Percentiles rank a stretch among this genome's conserved stretches.
These are phyloP conservation scores for Clavelina lepadiformis DNA, from an alignment of 23 tunicate genomes.

Conservation along the genomic window DNA sequence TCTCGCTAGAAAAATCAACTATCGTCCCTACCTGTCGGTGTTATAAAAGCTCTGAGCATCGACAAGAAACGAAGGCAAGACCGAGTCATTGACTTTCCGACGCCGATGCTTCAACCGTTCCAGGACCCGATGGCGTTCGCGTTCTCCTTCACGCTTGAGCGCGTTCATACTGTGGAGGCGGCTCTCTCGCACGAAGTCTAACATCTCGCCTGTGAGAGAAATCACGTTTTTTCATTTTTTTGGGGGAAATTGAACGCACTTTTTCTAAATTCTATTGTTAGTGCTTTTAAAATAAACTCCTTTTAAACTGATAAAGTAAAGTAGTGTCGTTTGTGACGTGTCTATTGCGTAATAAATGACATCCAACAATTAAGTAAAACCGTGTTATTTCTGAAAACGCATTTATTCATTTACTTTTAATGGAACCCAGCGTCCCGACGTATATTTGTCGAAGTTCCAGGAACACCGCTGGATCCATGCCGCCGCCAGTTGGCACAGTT, in stretches of 20 bases:
- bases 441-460: slow-evolving; percentile 38
- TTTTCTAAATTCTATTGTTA: no score
- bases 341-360: no score
- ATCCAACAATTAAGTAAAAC: no score
- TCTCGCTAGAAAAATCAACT: no score
- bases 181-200: slow-evolving; percentile 41
- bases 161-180: slow-evolving; percentile 47
- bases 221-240: no score
- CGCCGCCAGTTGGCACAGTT: neutral
- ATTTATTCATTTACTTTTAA: slow-evolving; percentile 57
- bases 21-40: neutral
- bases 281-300: no score
- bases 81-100: slow-evolving; percentile 5
- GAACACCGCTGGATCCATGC: slow-evolving; percentile 16
- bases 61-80: slow-evolving; percentile 21
- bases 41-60: neutral
- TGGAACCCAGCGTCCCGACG: slow-evolving; percentile 28
- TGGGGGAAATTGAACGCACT: no score
- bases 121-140: slow-evolving; percentile 29
- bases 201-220: slow-evolving; percentile 56
- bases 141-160: slow-evolving; percentile 43
- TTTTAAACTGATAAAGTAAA: no score
- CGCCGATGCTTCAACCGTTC: slow-evolving; percentile 3
- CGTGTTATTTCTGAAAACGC: no score
- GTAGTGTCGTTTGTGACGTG: no score